Percentiles rank a stretch among this genome's conserved stretches.
Conservation (phyloP, 2,888 invertebrate species). For the Amblyjoppa proteus region DNA sequence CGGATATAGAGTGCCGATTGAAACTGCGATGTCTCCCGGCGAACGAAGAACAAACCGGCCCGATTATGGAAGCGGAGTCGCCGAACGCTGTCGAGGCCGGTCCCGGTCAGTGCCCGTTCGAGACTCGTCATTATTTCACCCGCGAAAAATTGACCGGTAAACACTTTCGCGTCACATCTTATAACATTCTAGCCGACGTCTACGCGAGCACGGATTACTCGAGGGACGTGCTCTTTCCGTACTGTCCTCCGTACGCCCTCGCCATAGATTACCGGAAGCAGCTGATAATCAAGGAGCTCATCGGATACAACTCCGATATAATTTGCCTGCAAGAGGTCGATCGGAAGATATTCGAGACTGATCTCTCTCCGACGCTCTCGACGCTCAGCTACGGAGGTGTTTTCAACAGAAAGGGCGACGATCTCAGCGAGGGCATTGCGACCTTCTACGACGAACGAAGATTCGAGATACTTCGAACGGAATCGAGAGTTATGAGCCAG, state of each 20-base stretch:
- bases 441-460: constrained; percentile 90
- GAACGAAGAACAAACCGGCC: constrained; percentile 87
- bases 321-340: constrained; percentile 98
- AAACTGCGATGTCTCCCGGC: constrained; percentile 88
- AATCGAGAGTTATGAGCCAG: constrained; percentile 88
- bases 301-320: constrained; percentile 96
- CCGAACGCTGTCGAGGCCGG: constrained; percentile 89
- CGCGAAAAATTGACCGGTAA: constrained; percentile 86
- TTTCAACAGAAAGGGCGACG: constrained; percentile 90
- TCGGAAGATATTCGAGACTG: constrained; percentile 89
- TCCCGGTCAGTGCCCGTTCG: constrained; percentile 93
- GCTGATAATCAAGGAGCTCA: constrained; percentile 92
- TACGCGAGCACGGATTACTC: constrained; percentile 95
- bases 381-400: constrained; percentile 87
- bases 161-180: constrained; percentile 92
- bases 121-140: constrained; percentile 91
- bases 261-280: constrained; percentile 95
- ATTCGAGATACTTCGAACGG: constrained; percentile 88
- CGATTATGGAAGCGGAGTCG: constrained; percentile 88
- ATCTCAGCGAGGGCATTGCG: constrained; percentile 92
- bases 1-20: constrained; percentile 89
- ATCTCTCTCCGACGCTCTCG: constrained; percentile 88
- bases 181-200: constrained; percentile 96
- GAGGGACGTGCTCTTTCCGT: constrained; percentile 91
- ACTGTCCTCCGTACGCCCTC: constrained; percentile 94